These are phyloP conservation scores for Meda fulgida DNA, from an alignment of 2,797 vertebrate species.

Conservation along the genomic window DNA sequence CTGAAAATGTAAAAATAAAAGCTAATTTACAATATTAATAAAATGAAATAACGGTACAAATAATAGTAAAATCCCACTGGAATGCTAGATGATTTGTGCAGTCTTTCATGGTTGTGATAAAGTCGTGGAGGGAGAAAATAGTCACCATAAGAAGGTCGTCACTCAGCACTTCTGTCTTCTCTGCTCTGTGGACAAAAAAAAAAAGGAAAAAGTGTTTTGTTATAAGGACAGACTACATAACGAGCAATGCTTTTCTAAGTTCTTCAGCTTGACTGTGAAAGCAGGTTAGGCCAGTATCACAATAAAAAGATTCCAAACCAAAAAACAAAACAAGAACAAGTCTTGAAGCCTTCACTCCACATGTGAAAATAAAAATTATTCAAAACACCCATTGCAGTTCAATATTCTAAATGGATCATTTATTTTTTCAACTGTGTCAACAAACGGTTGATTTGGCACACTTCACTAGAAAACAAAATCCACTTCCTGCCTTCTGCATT, in stretches of 20 bases:
- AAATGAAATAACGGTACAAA: too few species aligned
- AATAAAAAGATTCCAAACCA: neutral
- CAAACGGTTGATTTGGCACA: neutral
- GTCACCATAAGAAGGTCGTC: slow-evolving; percentile 94
- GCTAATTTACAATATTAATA: neutral
- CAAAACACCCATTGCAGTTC: neutral
- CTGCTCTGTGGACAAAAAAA: slow-evolving; percentile 81
- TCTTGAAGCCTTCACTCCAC: neutral
- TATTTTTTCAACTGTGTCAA: neutral
- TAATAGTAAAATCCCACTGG: neutral
- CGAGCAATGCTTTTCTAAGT: neutral
- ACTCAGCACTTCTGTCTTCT: slow-evolving; percentile 95
- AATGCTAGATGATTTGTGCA: neutral
- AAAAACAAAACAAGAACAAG: neutral
- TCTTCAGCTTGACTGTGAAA: neutral
- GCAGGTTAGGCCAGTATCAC: slow-evolving; percentile 21
- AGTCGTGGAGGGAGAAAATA: slow-evolving; percentile 25
- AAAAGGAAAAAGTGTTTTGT: slow-evolving; percentile 42
- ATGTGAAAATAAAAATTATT: neutral
- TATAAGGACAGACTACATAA: neutral
- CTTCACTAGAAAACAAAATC: slow-evolving; percentile 32
- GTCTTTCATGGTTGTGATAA: neutral
- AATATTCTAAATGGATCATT: neutral
- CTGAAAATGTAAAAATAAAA: neutral
- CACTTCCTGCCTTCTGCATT: slow-evolving; percentile 69